phyloP scores from a whole-genome alignment of 2,797 vertebrate genomes.

The Oryzias dopingdopingensis region DNA sequence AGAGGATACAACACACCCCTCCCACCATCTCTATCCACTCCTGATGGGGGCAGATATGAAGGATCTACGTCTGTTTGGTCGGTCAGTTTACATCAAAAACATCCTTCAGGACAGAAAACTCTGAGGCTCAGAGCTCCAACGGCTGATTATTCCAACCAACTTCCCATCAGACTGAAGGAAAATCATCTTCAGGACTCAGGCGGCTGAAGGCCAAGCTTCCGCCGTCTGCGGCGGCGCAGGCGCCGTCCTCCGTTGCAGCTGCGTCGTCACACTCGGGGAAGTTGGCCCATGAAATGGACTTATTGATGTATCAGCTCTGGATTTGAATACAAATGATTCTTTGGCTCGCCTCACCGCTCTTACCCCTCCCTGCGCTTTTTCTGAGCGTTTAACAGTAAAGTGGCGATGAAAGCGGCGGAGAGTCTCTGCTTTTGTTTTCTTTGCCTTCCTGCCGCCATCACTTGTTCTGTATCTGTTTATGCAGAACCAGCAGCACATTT shows the following conservation, averaged over 20 bases:
- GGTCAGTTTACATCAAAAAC: conserved; percentile 2
- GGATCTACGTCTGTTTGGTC: conserved; percentile 39
- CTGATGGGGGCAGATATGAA: conserved; percentile 35
- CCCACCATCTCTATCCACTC: conserved; percentile 32
- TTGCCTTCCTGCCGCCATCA: conserved; percentile 10
- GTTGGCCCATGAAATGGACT: conserved; percentile 56
- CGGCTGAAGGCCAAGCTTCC: conserved; percentile 26
- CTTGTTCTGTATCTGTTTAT: conserved; percentile 10
- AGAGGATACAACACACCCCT: conserved; percentile 55
- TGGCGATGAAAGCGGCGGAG: conserved; percentile 11
- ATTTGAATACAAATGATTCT: conserved; percentile 70
- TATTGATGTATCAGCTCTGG: conserved; percentile 62
- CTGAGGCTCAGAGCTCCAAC: neutral
- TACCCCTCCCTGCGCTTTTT: conserved; percentile 12
- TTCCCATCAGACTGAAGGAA: neutral
- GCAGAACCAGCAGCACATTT: conserved; percentile 28
- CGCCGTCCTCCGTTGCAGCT: conserved; percentile 21
- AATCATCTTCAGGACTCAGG: no score
- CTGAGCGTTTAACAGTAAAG: conserved; percentile 39
- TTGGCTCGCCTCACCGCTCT: conserved; percentile 1
- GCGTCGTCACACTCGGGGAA: conserved; percentile 33
- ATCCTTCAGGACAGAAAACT: neutral
- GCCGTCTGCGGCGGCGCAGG: conserved; percentile 20
- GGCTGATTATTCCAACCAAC: neutral
- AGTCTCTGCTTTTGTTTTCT: conserved; percentile 13